A percentile compares a stretch with the other conserved stretches of the same genome.
phyloP scores from a whole-genome alignment of 2,888 invertebrate species.

The Schizotus pectinicornis region DNA sequence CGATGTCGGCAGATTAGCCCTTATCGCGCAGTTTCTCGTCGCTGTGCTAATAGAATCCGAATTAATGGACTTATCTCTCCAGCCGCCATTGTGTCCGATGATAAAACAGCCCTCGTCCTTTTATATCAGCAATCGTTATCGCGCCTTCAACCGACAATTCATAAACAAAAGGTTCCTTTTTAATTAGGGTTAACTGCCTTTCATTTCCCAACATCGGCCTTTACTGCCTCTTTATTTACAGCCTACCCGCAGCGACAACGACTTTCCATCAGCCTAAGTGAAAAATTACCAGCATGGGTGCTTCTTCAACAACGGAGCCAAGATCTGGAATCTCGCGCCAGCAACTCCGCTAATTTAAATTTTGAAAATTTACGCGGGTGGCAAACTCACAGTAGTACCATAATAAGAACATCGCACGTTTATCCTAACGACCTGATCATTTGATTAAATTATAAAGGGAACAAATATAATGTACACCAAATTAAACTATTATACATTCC shows the following conservation, averaged over 20 bases:
- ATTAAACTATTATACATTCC: no score
- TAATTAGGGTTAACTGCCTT: slow-evolving; percentile 44
- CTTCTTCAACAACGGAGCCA: no score
- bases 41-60: slow-evolving; percentile 46
- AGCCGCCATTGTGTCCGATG: slow-evolving; percentile 41
- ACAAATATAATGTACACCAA: no score
- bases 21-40: slow-evolving; percentile 46
- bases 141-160: slow-evolving; percentile 41
- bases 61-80: slow-evolving; percentile 47
- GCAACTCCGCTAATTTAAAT: no score
- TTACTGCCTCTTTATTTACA: slow-evolving; percentile 21
- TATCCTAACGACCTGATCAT: no score
- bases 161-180: slow-evolving; percentile 45
- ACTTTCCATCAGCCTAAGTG: no score
- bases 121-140: slow-evolving; percentile 41
- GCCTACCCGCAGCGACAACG: not conserved
- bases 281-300: no score
- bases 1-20: slow-evolving; percentile 43
- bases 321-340: no score
- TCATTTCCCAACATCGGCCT: slow-evolving; percentile 26
- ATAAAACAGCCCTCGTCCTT: slow-evolving; percentile 42
- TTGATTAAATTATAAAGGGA: no score
- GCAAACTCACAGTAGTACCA: no score
- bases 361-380: no score
- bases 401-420: no score